Conservation (phyloP, 2,113 vertebrate genomes). For the Burhinus bistriatus region DNA sequence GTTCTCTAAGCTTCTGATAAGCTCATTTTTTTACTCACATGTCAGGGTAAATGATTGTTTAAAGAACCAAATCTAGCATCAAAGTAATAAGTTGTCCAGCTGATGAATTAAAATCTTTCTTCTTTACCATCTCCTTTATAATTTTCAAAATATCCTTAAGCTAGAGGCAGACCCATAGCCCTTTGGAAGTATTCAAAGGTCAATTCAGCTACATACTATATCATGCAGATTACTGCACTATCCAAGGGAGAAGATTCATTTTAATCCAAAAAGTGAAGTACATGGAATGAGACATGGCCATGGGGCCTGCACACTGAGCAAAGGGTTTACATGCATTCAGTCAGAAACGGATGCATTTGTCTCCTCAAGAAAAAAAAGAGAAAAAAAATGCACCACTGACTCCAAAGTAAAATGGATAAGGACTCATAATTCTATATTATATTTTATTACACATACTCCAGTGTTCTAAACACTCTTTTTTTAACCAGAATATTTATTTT, state of each 20-base stretch:
- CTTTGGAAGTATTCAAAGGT: neutral
- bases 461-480: neutral
- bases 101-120: slow-evolving; percentile 17
- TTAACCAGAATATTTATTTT: neutral
- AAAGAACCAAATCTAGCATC: neutral
- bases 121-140: neutral
- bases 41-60: slow-evolving; percentile 29
- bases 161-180: neutral
- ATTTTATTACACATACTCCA: neutral
- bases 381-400: neutral
- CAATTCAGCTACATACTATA: neutral
- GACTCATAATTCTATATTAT: neutral
- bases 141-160: slow-evolving; percentile 11
- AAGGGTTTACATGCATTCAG: neutral
- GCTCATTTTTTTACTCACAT: neutral
- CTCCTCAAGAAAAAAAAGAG: neutral
- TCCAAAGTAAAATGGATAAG: neutral
- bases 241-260: neutral
- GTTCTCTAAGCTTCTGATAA: neutral
- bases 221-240: neutral
- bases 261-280: slow-evolving; percentile 11
- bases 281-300: neutral
- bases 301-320: neutral
- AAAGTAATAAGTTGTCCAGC: slow-evolving; percentile 37
- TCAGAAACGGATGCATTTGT: neutral